Percentiles rank a stretch among this genome's conserved stretches.
Evolutionary conservation across 2,888 invertebrate species (phyloP).

Genomic region (Operophtera brumata): DNA sequence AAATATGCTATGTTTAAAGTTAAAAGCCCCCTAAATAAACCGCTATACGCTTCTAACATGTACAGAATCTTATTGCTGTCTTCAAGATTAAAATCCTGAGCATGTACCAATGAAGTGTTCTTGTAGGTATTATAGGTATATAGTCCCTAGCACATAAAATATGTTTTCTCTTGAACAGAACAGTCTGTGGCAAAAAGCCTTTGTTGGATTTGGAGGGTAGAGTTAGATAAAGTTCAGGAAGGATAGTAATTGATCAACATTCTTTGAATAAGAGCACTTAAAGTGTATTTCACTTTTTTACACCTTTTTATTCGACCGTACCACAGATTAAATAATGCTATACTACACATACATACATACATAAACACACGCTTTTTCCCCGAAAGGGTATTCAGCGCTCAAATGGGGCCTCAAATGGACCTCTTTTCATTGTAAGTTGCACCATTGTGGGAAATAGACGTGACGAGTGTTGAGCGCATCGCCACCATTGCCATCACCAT

Average conservation of each 20-base stretch:
- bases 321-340: no score
- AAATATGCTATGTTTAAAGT: no score
- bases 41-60: conserved; percentile 24
- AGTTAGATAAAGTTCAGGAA: neutral
- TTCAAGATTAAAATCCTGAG: conserved; percentile 54
- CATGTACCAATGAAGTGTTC: conserved; percentile 50
- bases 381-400: no score
- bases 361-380: no score
- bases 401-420: no score
- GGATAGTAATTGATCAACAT: neutral
- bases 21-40: neutral
- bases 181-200: conserved; percentile 10
- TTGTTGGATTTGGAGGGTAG: neutral
- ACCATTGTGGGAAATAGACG: no score
- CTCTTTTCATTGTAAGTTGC: no score
- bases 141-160: conserved; percentile 24
- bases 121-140: conserved; percentile 17
- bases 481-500: no score
- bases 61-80: conserved; percentile 40
- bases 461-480: no score
- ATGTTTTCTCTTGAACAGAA: conserved; percentile 14
- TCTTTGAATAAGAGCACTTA: neutral
- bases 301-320: no score
- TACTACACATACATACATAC: no score
- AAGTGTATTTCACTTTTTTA: no score